Evolutionary conservation across 2,888 invertebrate genomes (phyloP), one percentile per base, ranked within the genome.

Genomic region (Petrolisthes cinctipes): DNA sequence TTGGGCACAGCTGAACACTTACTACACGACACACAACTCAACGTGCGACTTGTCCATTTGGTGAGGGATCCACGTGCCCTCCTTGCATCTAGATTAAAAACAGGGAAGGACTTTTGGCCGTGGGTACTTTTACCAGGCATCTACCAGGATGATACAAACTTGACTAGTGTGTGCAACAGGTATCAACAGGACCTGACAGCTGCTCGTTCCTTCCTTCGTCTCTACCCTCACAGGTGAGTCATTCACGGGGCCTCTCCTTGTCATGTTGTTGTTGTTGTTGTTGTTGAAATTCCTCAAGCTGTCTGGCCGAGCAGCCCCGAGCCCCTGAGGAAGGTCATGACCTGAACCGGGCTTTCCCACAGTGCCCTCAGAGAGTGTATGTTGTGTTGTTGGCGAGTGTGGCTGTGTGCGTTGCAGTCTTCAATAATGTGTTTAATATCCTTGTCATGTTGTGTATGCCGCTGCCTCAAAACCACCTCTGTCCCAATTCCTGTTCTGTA

Each of bases 31-130:
- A 23, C 14, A 4, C 17, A 56, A 4, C 76, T 83, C 17, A 75
- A 20, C 7, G 75, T 54, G 57, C 66, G 53, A 37, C 75, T 83
- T 6, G 56, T 83, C 0, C 83, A 83, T 71, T 71, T 83, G 57
- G 83, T 83, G 20, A 75, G 83, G 37, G 83, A 83, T 9, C 83
- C 83, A 6, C 83, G 83, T 11, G 83, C 83, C 17, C 73, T 83
- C n/a, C 71, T 83, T 20, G 73, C 83, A 4, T 83, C 83, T 53
- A 66, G 83, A 23, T 11, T 56, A 51, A 37, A 56, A 20, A 14
- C 68, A 20, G 51, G 20, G 61, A 73, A 83, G 56, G 73, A 53
- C 54, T 71, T 71, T 71, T 17, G 71, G 6, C n/a, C n/a, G 3
- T 71, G 14, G 17, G 20, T 71, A n/a, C 71, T 71, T 17, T 4